Conservation (phyloP, 2,113 vertebrate species). For the Brachirus orientalis region DNA sequence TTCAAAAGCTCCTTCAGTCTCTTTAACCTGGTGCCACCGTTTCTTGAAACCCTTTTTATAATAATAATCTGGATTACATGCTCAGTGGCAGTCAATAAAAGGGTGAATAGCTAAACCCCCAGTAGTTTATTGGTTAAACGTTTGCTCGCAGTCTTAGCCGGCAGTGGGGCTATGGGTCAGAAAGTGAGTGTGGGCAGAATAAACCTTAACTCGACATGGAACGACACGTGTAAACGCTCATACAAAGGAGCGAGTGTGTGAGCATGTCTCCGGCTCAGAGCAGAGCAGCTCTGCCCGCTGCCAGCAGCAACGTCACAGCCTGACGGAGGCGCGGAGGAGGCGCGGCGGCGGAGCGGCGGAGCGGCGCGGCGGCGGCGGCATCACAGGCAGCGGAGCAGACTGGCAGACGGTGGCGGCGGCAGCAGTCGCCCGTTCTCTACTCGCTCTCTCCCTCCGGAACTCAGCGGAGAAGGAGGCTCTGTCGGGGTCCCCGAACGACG, state of each 20-base stretch:
- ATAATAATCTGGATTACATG: too few relatives aligned
- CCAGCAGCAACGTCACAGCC: slow-evolving; percentile 69
- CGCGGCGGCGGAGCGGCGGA: too few relatives aligned
- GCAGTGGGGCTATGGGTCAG: neutral
- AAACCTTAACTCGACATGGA: neutral
- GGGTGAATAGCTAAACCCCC: too few relatives aligned
- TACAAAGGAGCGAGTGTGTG: slow-evolving; percentile 41
- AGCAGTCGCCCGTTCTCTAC: too few relatives aligned
- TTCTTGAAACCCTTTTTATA: too few relatives aligned
- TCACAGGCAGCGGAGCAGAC: slow-evolving; percentile 42
- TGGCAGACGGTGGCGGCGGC: slow-evolving; percentile 16
- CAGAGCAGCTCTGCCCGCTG: slow-evolving; percentile 37
- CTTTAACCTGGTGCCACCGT: too few relatives aligned
- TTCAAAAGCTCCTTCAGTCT: too few relatives aligned
- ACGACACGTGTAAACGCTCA: slow-evolving; percentile 24
- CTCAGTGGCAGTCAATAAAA: too few relatives aligned
- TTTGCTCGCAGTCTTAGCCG: too few relatives aligned
- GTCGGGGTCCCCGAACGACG: neutral
- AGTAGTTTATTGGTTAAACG: too few relatives aligned
- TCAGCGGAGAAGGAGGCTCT: slow-evolving; percentile 36
- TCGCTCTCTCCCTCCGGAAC: slow-evolving; percentile 54
- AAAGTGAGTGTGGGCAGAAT: slow-evolving; percentile 8
- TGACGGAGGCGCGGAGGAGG: slow-evolving; percentile 30
- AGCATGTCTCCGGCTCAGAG: slow-evolving; percentile 41
- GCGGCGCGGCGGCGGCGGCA: slow-evolving; percentile 42